Percentiles rank a stretch among this genome's conserved stretches.
phyloP scores from a whole-genome alignment of 1,140 invertebrate genomes.

The Phymorhynchus buccinoides region DNA sequence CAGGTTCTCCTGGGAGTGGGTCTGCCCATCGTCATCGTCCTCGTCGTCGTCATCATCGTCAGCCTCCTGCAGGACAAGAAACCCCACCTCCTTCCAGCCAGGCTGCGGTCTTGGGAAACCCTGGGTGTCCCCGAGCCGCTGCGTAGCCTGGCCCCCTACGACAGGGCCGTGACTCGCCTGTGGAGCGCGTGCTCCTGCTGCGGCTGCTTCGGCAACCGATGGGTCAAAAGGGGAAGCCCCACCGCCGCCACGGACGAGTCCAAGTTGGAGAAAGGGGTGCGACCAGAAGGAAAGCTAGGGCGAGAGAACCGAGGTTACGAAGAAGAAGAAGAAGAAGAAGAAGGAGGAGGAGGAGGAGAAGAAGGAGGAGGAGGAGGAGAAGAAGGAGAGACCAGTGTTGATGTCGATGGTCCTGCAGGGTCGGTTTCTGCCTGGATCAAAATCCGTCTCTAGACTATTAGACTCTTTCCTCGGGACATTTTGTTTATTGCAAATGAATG shows the following conservation, averaged over 20 bases:
- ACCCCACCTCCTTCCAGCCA: constrained; percentile 53
- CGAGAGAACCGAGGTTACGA: neutral
- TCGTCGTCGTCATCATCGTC: constrained; percentile 57
- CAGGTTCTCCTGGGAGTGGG: constrained; percentile 59
- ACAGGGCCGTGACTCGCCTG: constrained; percentile 40
- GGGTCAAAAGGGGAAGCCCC: neutral
- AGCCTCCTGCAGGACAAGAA: constrained; percentile 61
- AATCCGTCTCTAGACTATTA: too few relatives aligned
- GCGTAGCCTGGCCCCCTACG: constrained; percentile 61
- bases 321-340: neutral
- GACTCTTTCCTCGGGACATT: too few relatives aligned
- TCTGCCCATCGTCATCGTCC: constrained; percentile 51
- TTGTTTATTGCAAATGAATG: too few relatives aligned
- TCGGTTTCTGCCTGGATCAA: too few relatives aligned
- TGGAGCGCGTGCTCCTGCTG: constrained; percentile 27
- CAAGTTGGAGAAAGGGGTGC: neutral
- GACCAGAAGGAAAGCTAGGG: neutral
- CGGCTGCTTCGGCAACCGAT: too few relatives aligned
- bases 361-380: neutral
- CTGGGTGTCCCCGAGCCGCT: constrained; percentile 53
- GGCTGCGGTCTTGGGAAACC: constrained; percentile 61
- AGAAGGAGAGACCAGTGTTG: neutral
- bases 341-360: neutral
- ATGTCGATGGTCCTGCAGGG: neutral
- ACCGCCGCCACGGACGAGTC: constrained; percentile 16